A percentile compares a stretch with the other conserved stretches of the same genome.
Conservation (phyloP, 23 tunicate species). For the Oikopleura dioica region DNA sequence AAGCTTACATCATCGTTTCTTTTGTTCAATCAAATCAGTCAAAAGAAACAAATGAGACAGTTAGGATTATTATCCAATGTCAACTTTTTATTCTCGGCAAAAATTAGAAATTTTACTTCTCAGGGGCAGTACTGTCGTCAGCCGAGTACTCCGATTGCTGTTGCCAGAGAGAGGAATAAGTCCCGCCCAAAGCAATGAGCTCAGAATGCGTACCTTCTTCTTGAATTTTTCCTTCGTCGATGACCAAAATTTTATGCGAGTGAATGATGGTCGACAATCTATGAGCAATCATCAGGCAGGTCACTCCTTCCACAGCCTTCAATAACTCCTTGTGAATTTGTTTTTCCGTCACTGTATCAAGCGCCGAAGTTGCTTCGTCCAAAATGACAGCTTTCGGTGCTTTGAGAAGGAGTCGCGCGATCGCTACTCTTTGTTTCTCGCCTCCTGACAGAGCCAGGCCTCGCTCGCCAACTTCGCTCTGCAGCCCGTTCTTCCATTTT, state of each 20-base stretch:
- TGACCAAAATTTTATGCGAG: conserved; percentile 45
- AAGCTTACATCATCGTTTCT: too few relatives aligned
- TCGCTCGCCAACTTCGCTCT: conserved; percentile 67
- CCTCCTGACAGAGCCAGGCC: conserved; percentile 82
- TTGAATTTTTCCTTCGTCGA: conserved; percentile 60
- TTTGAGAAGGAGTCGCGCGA: conserved; percentile 62
- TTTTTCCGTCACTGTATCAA: too few relatives aligned
- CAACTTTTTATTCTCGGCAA: too few relatives aligned
- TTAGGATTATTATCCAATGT: too few relatives aligned
- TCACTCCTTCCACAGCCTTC: conserved; percentile 37
- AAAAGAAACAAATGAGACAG: too few relatives aligned
- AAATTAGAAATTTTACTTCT: too few relatives aligned
- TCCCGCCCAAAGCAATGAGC: too few relatives aligned
- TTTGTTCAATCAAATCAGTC: too few relatives aligned
- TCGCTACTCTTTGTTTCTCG: conserved; percentile 85
- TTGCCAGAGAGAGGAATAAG: too few relatives aligned
- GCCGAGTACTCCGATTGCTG: too few relatives aligned
- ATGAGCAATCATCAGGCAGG: conserved; percentile 71
- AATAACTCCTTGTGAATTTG: conserved; percentile 35
- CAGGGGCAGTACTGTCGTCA: too few relatives aligned
- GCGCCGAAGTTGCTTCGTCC: too few relatives aligned
- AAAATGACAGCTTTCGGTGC: conserved; percentile 54
- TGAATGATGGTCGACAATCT: conserved; percentile 61
- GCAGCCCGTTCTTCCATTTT: conserved; percentile 46
- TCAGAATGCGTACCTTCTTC: conserved; percentile 87